These are phyloP conservation scores for Botia kubotai DNA, from an alignment of 2,797 vertebrate species.

Conservation along the genomic window DNA sequence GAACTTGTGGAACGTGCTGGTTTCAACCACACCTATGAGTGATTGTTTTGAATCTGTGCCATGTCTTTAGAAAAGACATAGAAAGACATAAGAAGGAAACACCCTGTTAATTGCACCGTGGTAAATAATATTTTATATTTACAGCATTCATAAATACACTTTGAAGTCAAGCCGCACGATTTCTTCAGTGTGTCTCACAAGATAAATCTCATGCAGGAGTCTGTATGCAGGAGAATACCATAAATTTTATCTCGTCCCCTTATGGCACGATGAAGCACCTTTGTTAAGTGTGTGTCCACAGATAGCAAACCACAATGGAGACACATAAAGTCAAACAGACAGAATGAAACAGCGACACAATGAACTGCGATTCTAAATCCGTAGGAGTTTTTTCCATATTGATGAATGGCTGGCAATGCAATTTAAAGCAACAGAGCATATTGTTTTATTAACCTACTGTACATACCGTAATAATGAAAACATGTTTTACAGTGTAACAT, in stretches of 20 bases:
- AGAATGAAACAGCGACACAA: not conserved
- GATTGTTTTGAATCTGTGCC: not conserved
- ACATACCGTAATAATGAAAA: not conserved
- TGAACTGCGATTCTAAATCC: not conserved
- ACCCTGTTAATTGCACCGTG: not conserved
- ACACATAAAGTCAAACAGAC: not conserved
- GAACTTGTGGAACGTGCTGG: not conserved
- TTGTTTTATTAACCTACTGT: not conserved
- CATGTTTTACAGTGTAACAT: not conserved
- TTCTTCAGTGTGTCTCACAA: no score
- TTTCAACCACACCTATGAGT: not conserved
- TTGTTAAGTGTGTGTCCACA: not conserved
- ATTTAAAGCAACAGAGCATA: constrained; percentile 14
- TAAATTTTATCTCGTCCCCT: no score
- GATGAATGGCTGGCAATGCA: not conserved
- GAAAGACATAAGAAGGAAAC: not conserved
- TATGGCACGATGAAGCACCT: no score
- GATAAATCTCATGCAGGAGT: no score
- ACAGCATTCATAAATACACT: not conserved
- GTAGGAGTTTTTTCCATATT: not conserved
- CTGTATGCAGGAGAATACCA: no score
- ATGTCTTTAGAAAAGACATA: not conserved
- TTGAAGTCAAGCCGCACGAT: not conserved
- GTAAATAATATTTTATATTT: not conserved
- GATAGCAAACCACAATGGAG: not conserved